Conservation (phyloP, 1,140 invertebrate species). For the Penaeus japonicus region DNA sequence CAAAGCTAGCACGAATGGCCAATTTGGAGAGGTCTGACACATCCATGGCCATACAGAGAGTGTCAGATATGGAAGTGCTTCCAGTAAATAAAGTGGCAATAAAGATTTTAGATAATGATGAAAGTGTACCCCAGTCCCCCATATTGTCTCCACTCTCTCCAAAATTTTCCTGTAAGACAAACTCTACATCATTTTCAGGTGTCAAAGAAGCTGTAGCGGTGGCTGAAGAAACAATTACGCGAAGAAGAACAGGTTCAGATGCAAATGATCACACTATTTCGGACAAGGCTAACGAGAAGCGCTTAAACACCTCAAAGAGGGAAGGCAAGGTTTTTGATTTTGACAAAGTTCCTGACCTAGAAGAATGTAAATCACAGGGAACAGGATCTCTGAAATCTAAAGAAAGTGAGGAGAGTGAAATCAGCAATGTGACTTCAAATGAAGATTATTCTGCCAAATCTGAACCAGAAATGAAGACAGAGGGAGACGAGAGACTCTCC, state of each 20-base stretch:
- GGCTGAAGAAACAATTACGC: neutral
- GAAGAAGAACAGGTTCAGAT: too few relatives aligned
- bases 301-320: too few relatives aligned
- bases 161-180: too few relatives aligned
- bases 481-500: slow-evolving; percentile 28
- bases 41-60: neutral
- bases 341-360: too few relatives aligned
- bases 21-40: slow-evolving; percentile 24
- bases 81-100: neutral
- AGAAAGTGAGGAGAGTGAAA: neutral
- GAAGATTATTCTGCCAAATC: neutral
- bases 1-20: slow-evolving; percentile 10
- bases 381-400: neutral
- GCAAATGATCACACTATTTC: too few relatives aligned
- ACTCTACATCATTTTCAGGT: neutral
- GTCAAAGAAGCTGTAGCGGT: neutral
- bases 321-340: too few relatives aligned
- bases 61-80: neutral
- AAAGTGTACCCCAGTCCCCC: slow-evolving; percentile 17
- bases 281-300: too few relatives aligned
- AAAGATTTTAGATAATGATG: slow-evolving; percentile 10
- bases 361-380: too few relatives aligned
- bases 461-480: slow-evolving; percentile 13
- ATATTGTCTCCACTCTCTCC: neutral
- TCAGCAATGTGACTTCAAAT: neutral